Base-by-base conservation (phyloP, 1,140 invertebrate genomes). In the Wiebesia pumilae region DNA sequence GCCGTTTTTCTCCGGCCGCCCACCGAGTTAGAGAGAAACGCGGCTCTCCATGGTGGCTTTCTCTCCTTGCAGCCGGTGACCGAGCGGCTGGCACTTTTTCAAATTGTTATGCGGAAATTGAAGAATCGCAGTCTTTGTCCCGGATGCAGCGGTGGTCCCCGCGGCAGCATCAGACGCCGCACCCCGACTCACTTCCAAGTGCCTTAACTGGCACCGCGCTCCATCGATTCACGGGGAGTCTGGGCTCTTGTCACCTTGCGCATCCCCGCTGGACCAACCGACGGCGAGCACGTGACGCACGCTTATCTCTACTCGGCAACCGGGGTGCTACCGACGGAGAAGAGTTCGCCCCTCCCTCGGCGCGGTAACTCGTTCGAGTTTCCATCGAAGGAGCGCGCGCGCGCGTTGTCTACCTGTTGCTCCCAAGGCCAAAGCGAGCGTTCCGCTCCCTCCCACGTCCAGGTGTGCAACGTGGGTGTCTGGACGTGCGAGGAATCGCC, bases 361-460 rank as follows among this genome's bases (percentile, higher is more conserved):
- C 69, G 38, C 69, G 35, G 16, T 21, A 21, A 16, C 9, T 54
- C 24, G 58, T 27, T 62, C 80, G 62, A 81, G 80, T 81, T 83
- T 77, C 51, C 82, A 77, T 43, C 69, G 19, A 54, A 30, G 38
- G 43, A 33, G 24, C 88, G 86, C 82, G 88, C 82, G 88, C 67
- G 40, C 77, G 69, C 88, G 91, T 90, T 91, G 65, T 91, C 90
- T 92, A 92, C 91, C 91, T 92, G 91, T 92, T 92, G 91, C 91
- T 91, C 91, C 89, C 21, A 62, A 27, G 24, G 58, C 24, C 14
- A 62, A 27, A 27, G 58, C 83, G 10, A 58, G 87, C 87, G 88
- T 90, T 89, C 38, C 88, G 86, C 88, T 88, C 75, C 51, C 67
- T 47, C 65, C 62, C 77, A 58, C 67, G 27, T 40, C 38, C 73